Percentiles rank a stretch among this genome's conserved stretches.
These are phyloP conservation scores for Apis florea DNA, from an alignment of 1,140 invertebrate species.

Conservation along the genomic window DNA sequence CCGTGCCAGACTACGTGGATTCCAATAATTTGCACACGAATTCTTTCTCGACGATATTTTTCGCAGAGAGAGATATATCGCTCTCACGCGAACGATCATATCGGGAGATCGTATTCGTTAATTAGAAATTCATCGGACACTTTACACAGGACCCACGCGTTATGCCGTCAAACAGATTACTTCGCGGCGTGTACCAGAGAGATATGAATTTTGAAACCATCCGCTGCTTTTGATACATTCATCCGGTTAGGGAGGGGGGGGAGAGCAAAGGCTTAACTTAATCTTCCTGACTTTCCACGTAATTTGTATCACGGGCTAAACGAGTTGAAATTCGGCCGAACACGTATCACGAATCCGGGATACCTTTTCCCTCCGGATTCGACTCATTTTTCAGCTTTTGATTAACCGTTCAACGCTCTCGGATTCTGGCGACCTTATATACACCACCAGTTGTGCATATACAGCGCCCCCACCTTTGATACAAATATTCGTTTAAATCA, in stretches of 20 bases:
- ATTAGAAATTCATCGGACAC: conserved; percentile 4
- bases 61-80: too few relatives aligned
- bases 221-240: conserved; percentile 25
- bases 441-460: background rate
- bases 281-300: conserved; percentile 35
- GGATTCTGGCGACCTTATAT: background rate
- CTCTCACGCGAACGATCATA: too few relatives aligned
- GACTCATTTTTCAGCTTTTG: conserved; percentile 23
- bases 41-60: background rate
- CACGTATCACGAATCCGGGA: conserved; percentile 3
- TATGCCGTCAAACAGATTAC: conserved; percentile 19
- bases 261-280: conserved; percentile 22
- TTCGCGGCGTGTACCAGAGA: background rate
- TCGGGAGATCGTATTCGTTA: background rate
- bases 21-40: too few relatives aligned
- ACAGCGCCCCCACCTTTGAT: background rate
- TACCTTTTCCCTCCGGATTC: background rate
- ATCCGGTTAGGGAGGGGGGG: background rate
- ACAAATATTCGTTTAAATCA: conserved; percentile 21
- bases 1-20: too few relatives aligned
- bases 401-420: conserved; percentile 15
- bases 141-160: background rate
- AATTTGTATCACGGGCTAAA: conserved; percentile 31
- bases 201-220: conserved; percentile 34
- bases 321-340: conserved; percentile 18